A percentile compares a stretch with the other conserved stretches of the same genome.
phyloP scores from a whole-genome alignment of 1,140 invertebrate genomes.

The Holotrichia oblita region DNA sequence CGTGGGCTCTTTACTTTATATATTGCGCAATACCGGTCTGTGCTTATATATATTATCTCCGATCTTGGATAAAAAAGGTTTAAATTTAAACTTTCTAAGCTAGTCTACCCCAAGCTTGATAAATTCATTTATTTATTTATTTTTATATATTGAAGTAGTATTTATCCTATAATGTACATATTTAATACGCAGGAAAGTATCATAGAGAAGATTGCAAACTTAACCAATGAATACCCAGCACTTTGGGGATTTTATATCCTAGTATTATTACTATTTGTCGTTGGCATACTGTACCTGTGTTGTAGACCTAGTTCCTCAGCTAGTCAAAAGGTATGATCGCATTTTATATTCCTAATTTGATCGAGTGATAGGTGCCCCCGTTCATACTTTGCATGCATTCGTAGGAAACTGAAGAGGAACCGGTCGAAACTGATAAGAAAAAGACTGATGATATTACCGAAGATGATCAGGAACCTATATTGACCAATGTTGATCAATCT shows the following conservation, averaged over 20 bases:
- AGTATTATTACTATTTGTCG: slow-evolving; percentile 78
- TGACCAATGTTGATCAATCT: slow-evolving; percentile 61
- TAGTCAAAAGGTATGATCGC: slow-evolving; percentile 57
- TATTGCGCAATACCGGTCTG: slow-evolving; percentile 78
- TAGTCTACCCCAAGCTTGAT: neutral
- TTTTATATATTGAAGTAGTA: neutral
- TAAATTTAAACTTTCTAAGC: slow-evolving; percentile 39
- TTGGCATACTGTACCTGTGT: slow-evolving; percentile 84
- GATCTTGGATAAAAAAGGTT: slow-evolving; percentile 74
- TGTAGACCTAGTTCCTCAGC: slow-evolving; percentile 70
- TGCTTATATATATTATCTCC: slow-evolving; percentile 76
- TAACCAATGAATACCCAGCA: slow-evolving; percentile 90
- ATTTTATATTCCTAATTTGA: slow-evolving; percentile 42
- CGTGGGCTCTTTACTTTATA: slow-evolving; percentile 79
- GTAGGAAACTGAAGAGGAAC: slow-evolving; percentile 58
- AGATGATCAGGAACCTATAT: slow-evolving; percentile 61
- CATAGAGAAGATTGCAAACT: slow-evolving; percentile 80
- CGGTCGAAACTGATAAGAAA: slow-evolving; percentile 63
- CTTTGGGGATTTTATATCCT: slow-evolving; percentile 89
- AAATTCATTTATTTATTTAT: neutral
- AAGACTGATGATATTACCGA: slow-evolving; percentile 69
- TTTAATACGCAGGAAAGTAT: slow-evolving; percentile 75
- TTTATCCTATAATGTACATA: neutral
- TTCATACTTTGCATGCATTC: neutral
- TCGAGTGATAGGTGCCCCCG: slow-evolving; percentile 42